Conservation (phyloP, 2,113 vertebrate genomes). For the Nematolebias whitei region DNA sequence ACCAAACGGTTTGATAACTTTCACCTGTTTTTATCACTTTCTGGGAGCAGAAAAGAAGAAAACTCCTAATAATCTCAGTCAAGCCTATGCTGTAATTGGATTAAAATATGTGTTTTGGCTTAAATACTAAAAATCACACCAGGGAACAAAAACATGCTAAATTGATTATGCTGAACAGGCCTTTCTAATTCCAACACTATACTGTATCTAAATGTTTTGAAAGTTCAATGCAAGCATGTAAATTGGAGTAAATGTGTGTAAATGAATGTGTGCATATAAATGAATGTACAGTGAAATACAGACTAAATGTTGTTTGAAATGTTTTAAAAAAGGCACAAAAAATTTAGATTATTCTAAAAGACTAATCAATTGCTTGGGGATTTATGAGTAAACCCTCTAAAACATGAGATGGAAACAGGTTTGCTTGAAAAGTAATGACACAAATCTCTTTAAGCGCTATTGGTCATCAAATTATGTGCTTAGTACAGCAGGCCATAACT, state of each 20-base stretch:
- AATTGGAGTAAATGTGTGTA: not conserved
- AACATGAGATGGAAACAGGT: slow-evolving; percentile 31
- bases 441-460: slow-evolving; percentile 70
- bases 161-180: no score
- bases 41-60: no score
- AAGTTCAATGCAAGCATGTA: not conserved
- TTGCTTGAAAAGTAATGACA: slow-evolving; percentile 40
- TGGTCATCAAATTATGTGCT: slow-evolving; percentile 60
- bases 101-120: no score
- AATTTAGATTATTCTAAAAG: not conserved
- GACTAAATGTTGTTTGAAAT: no score
- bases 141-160: no score
- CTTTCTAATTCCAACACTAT: no score
- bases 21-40: no score
- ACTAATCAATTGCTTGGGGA: not conserved
- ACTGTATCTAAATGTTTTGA: not conserved
- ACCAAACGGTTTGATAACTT: no score
- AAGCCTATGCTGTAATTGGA: no score
- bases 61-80: no score
- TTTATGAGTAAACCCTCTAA: slow-evolving; percentile 9
- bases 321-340: not conserved
- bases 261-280: not conserved
- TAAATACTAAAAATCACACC: no score
- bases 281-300: not conserved
- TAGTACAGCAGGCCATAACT: slow-evolving; percentile 61